Conservation (phyloP, 1,140 invertebrate genomes). For the Himalopsyche phryganea region DNA sequence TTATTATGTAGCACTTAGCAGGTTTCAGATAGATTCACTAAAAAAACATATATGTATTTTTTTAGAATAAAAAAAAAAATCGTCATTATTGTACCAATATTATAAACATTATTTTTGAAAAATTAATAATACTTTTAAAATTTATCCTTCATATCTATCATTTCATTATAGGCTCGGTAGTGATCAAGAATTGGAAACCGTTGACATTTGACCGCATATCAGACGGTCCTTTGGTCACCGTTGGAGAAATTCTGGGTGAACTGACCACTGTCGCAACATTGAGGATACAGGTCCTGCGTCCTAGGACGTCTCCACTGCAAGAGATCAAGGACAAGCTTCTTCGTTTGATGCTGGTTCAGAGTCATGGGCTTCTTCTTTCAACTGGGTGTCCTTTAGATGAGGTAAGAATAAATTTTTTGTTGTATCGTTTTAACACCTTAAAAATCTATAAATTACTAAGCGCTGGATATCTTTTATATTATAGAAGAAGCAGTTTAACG, state of each 20-base stretch:
- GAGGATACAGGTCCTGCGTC: conserved; percentile 81
- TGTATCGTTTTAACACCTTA: too few species aligned
- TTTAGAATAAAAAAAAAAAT: too few species aligned
- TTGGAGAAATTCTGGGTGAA: conserved; percentile 90
- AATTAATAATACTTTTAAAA: too few species aligned
- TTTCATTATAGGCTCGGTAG: conserved; percentile 69
- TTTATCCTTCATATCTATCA: too few species aligned
- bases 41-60: too few species aligned
- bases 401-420: conserved; percentile 56
- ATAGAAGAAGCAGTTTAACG: too few species aligned
- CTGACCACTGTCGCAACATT: conserved; percentile 86
- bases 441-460: too few species aligned
- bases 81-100: too few species aligned
- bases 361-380: conserved; percentile 77
- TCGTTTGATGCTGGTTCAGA: conserved; percentile 81
- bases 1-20: too few species aligned
- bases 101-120: too few species aligned
- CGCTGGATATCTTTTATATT: too few species aligned
- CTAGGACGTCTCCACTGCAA: conserved; percentile 69
- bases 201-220: conserved; percentile 85
- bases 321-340: conserved; percentile 93
- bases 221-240: conserved; percentile 77
- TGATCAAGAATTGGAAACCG: conserved; percentile 93
- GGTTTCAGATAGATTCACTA: too few species aligned
- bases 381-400: conserved; percentile 91